Evolutionary conservation across 2,888 invertebrate species (phyloP).

Genomic region (Amphipyra berbera): DNA sequence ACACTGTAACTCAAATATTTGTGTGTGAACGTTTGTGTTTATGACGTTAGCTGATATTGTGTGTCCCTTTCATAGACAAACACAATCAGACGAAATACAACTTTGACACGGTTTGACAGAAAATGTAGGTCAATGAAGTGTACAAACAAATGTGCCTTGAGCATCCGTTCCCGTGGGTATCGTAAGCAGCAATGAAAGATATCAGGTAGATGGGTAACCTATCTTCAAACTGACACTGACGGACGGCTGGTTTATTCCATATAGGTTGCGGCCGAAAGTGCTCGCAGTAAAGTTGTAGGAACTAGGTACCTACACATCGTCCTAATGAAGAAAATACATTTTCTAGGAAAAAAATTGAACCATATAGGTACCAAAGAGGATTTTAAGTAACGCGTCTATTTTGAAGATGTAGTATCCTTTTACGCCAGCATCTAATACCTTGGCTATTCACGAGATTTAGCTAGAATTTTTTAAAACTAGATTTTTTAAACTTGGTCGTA

Average conservation of each 20-base stretch:
- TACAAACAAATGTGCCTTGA: constrained; percentile 11
- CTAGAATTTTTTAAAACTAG: constrained; percentile 21
- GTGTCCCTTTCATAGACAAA: background rate
- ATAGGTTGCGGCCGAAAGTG: background rate
- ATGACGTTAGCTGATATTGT: no score
- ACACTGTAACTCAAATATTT: background rate
- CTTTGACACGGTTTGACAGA: constrained; percentile 2
- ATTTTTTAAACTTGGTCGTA: constrained; percentile 36
- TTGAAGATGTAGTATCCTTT: constrained; percentile 40
- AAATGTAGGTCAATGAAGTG: constrained; percentile 6
- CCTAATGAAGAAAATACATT: background rate
- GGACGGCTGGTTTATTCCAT: background rate
- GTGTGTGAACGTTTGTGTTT: background rate
- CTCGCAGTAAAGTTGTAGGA: no score
- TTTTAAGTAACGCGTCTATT: constrained; percentile 38
- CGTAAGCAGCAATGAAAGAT: constrained; percentile 12
- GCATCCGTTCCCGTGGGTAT: constrained; percentile 12
- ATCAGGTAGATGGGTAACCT: constrained; percentile 20
- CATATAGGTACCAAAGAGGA: constrained; percentile 17
- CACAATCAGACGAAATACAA: background rate
- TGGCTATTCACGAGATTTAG: constrained; percentile 26
- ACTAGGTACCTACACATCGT: background rate
- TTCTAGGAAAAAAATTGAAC: constrained; percentile 3
- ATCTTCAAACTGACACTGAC: constrained; percentile 9
- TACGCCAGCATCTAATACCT: constrained; percentile 25